Evolutionary conservation across 2,113 vertebrate species (phyloP).

Genomic region (Equus przewalskii): DNA sequence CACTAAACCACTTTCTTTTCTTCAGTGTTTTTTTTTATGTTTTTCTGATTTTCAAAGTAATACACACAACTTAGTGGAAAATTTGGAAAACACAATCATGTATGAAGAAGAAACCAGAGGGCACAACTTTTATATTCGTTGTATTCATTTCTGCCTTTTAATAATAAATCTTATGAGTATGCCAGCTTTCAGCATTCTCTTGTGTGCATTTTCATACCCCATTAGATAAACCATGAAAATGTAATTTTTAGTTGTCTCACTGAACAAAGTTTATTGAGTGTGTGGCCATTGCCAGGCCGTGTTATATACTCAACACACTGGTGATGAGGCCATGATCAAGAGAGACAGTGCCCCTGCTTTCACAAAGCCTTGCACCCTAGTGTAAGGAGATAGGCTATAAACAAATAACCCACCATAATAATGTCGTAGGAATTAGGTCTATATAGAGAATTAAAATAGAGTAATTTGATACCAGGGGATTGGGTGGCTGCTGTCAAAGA

Average conservation of each 20-base stretch:
- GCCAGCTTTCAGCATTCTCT: background rate
- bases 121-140: background rate
- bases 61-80: background rate
- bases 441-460: background rate
- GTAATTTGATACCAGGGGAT: background rate
- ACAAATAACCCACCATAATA: background rate
- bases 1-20: background rate
- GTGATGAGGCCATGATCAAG: background rate
- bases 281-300: background rate
- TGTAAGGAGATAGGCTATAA: background rate
- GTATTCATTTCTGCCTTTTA: background rate
- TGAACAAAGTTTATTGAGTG: background rate
- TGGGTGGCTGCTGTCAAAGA: background rate
- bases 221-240: background rate
- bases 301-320: background rate
- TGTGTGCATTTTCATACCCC: background rate
- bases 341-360: background rate
- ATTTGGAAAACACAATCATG: background rate
- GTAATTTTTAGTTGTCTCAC: background rate
- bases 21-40: background rate
- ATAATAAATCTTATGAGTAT: background rate
- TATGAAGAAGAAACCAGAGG: background rate
- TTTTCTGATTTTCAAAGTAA: conserved; percentile 44
- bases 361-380: background rate
- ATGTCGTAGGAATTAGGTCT: background rate